Percentiles rank a stretch among this genome's conserved stretches.
Conservation (phyloP, 2,888 invertebrate species). For the Pandemis heparana region DNA sequence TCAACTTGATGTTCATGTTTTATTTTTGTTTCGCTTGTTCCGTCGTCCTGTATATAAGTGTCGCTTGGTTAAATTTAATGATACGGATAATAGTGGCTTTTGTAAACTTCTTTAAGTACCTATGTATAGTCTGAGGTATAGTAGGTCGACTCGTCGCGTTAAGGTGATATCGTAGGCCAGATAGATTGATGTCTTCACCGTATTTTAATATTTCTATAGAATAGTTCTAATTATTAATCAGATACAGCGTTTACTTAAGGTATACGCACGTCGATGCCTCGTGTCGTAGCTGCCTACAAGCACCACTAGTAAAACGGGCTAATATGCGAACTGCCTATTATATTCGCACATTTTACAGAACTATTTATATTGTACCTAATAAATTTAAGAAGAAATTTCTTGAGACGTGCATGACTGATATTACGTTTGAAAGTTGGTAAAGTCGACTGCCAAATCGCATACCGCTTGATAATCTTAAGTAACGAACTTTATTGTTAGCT, state of each 20-base stretch:
- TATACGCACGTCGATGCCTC: constrained; percentile 2
- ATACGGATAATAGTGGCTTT: constrained; percentile 58
- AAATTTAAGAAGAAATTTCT: not conserved
- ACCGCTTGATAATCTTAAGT: no score
- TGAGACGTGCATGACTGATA: not conserved
- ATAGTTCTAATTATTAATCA: constrained; percentile 62
- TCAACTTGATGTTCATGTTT: constrained; percentile 77
- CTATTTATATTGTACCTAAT: not conserved
- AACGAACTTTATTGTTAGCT: no score
- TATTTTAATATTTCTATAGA: constrained; percentile 79
- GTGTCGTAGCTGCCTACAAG: constrained; percentile 26
- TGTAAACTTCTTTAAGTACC: constrained; percentile 59
- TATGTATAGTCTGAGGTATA: constrained; percentile 69
- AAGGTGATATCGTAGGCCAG: constrained; percentile 72
- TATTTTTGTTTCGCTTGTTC: constrained; percentile 66
- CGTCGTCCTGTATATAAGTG: constrained; percentile 48
- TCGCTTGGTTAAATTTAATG: constrained; percentile 47
- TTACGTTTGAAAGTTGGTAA: not conserved
- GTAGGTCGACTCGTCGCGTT: constrained; percentile 64
- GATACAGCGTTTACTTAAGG: constrained; percentile 42
- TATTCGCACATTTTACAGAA: not conserved
- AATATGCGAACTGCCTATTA: not conserved
- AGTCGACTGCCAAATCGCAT: not conserved
- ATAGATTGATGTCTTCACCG: constrained; percentile 81
- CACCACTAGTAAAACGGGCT: not conserved